Conservation (phyloP, 2,113 vertebrate species). For the Castor canadensis region DNA sequence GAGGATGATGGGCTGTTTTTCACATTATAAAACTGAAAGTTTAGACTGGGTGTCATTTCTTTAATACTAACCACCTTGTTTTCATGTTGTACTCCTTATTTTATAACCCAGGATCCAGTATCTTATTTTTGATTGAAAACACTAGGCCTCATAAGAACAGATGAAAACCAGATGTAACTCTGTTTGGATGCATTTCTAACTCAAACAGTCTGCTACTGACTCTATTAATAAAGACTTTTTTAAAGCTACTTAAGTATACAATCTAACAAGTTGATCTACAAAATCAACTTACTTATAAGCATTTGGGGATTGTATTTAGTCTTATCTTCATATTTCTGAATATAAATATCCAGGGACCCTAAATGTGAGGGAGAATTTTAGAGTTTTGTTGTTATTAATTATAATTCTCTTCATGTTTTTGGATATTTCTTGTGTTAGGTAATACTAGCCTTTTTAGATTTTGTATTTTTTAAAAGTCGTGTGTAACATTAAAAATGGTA, state of each 20-base stretch:
- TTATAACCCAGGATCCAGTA: conserved; percentile 59
- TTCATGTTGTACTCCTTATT: conserved; percentile 54
- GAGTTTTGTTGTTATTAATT: conserved; percentile 15
- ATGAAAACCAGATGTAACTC: conserved; percentile 82
- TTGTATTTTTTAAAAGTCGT: neutral
- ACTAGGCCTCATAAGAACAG: conserved; percentile 68
- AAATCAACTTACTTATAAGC: conserved; percentile 60
- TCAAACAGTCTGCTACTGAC: conserved; percentile 66
- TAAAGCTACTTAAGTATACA: conserved; percentile 62
- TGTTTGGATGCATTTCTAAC: conserved; percentile 70
- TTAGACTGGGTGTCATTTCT: neutral
- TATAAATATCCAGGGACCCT: conserved; percentile 7
- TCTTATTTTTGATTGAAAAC: conserved; percentile 75
- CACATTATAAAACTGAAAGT: neutral
- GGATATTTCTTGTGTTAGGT: neutral
- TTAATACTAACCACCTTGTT: conserved; percentile 1
- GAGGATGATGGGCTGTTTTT: neutral
- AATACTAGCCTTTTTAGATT: neutral
- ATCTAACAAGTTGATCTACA: conserved; percentile 47
- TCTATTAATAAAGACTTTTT: conserved; percentile 77
- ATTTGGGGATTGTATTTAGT: conserved; percentile 49
- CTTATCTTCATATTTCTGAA: conserved; percentile 50
- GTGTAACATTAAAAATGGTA: neutral
- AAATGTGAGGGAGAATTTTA: conserved; percentile 11
- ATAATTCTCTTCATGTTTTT: conserved; percentile 18